phyloP scores from a whole-genome alignment of 1,140 invertebrate species.

The Lucilia cuprina region DNA sequence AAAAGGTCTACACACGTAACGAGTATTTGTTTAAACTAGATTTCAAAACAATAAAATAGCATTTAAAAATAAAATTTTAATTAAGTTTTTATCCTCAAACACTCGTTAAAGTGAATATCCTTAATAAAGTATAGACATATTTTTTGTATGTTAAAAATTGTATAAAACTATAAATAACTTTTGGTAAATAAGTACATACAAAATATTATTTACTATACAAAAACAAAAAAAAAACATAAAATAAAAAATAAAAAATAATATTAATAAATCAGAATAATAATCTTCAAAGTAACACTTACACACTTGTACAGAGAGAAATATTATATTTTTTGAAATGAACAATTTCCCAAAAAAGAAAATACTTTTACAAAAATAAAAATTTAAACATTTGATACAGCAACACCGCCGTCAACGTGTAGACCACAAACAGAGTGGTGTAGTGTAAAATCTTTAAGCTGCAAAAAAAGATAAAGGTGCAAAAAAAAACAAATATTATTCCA shows the following conservation, averaged over 20 bases:
- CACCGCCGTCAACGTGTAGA: slow-evolving; percentile 50
- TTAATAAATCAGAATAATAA: background rate
- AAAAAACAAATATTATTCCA: background rate
- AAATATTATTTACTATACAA: background rate
- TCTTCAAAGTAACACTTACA: too few relatives aligned
- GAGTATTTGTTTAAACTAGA: too few relatives aligned
- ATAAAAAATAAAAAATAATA: background rate
- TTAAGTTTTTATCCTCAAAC: too few relatives aligned
- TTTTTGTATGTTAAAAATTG: background rate
- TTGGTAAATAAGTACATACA: background rate
- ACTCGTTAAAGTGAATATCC: too few relatives aligned
- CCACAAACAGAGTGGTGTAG: slow-evolving; percentile 49
- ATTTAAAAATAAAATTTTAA: too few relatives aligned
- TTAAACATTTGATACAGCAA: slow-evolving; percentile 48
- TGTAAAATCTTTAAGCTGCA: slow-evolving; percentile 58
- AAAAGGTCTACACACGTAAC: too few relatives aligned
- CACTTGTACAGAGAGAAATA: too few relatives aligned
- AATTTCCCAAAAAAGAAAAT: background rate
- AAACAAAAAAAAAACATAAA: background rate
- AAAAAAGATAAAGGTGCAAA: background rate
- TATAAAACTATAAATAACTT: slow-evolving; percentile 8
- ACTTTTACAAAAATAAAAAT: slow-evolving; percentile 33
- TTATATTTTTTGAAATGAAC: too few relatives aligned
- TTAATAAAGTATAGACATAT: too few relatives aligned
- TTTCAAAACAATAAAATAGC: too few relatives aligned